phyloP scores from a whole-genome alignment of 2,888 invertebrate genomes.

The Apodemia mormo region DNA sequence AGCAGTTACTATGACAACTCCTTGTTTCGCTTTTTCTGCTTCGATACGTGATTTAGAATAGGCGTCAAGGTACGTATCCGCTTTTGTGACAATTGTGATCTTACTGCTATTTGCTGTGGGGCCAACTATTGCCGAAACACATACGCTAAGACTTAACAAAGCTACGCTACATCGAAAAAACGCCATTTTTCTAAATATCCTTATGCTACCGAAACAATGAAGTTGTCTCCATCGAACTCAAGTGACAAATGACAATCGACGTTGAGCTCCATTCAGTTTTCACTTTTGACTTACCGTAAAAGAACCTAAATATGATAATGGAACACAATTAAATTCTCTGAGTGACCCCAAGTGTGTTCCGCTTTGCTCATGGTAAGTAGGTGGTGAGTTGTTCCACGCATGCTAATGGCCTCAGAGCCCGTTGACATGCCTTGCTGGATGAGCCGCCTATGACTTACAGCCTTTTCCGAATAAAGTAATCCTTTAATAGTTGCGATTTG shows the following conservation, averaged over 20 bases:
- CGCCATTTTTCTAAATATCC: constrained; percentile 57
- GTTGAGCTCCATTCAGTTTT: constrained; percentile 72
- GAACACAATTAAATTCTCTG: constrained; percentile 80
- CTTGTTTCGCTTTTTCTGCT: constrained; percentile 72
- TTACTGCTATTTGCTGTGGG: constrained; percentile 62
- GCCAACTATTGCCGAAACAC: constrained; percentile 65
- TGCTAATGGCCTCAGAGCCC: constrained; percentile 60
- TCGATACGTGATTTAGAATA: constrained; percentile 80
- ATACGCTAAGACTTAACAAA: constrained; percentile 54
- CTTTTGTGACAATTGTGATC: constrained; percentile 50
- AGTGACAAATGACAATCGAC: constrained; percentile 72
- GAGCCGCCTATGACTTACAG: constrained; percentile 55
- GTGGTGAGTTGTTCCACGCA: constrained; percentile 58
- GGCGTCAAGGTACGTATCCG: constrained; percentile 85
- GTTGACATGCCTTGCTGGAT: constrained; percentile 56
- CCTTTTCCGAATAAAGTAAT: constrained; percentile 56
- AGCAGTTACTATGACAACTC: constrained; percentile 69
- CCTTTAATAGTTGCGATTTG: constrained; percentile 64
- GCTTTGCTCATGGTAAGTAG: constrained; percentile 79
- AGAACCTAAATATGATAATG: constrained; percentile 82
- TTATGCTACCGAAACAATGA: constrained; percentile 56
- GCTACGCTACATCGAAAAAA: constrained; percentile 49
- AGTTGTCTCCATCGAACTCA: constrained; percentile 75
- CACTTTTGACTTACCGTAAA: constrained; percentile 81
- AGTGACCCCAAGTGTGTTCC: constrained; percentile 69